Evolutionary conservation across 2,113 vertebrate genomes (phyloP).

Genomic region (Dryoscopus gambensis): DNA sequence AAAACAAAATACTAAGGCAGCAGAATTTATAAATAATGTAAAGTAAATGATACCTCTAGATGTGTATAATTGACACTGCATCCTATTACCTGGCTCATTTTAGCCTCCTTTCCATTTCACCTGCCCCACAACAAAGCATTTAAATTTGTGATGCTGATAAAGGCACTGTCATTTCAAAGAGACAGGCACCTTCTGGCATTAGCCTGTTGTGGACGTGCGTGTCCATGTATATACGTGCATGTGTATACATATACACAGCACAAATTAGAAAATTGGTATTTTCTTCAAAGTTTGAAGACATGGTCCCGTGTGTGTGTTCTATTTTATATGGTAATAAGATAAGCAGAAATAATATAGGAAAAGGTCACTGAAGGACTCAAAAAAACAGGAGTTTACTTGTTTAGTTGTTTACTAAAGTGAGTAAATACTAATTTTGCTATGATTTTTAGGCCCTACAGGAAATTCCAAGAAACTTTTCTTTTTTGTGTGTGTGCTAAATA

Average conservation of each 20-base stretch:
- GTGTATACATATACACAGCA: background rate
- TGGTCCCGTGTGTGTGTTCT: background rate
- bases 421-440: background rate
- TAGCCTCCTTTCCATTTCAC: background rate
- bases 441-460: background rate
- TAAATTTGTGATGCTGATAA: background rate
- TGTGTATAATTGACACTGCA: background rate
- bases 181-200: background rate
- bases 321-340: background rate
- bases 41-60: background rate
- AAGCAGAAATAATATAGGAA: background rate
- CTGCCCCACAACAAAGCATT: accelerated
- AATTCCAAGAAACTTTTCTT: background rate
- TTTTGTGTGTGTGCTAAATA: background rate
- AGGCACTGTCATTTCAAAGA: background rate
- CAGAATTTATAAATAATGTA: background rate
- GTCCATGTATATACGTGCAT: background rate
- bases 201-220: background rate
- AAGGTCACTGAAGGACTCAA: background rate
- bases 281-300: background rate
- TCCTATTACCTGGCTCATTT: background rate
- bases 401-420: background rate
- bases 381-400: background rate
- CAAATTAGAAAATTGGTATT: background rate
- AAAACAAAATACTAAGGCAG: background rate